phyloP scores from a whole-genome alignment of 2,888 invertebrate genomes.

The Leptopilina syphax region DNA sequence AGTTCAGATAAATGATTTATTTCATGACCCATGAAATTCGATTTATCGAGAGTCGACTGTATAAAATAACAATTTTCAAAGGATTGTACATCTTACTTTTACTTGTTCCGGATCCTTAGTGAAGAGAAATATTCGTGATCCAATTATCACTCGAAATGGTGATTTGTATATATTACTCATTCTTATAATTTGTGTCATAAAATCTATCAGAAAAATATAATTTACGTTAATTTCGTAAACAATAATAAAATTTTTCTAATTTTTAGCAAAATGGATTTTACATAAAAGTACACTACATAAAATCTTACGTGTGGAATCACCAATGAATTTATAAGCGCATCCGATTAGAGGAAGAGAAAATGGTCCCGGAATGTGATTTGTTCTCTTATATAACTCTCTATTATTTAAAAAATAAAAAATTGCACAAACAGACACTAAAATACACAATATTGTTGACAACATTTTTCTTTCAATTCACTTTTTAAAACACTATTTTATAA shows the following conservation, averaged over 20 bases:
- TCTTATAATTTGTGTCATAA: constrained; percentile 34
- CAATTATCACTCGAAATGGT: background rate
- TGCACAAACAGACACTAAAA: background rate
- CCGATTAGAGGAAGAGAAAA: constrained; percentile 1
- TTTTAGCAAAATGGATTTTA: background rate
- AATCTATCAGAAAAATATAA: constrained; percentile 36
- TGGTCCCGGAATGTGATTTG: background rate
- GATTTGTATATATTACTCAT: constrained; percentile 28
- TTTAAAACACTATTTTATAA: too few species aligned
- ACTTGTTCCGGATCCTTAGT: background rate
- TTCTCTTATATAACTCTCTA: constrained; percentile 5
- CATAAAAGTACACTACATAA: background rate
- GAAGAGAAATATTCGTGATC: background rate
- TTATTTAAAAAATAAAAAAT: constrained; percentile 5
- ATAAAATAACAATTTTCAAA: background rate
- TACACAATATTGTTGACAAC: background rate
- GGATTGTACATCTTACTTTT: background rate
- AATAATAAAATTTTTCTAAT: background rate
- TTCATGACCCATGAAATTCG: too few species aligned
- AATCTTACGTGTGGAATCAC: background rate
- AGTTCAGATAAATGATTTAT: too few species aligned
- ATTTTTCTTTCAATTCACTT: background rate
- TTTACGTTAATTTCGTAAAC: too few species aligned
- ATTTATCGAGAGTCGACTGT: background rate
- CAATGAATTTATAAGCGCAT: background rate